Evolutionary conservation across 35 echinoderm and acorn worm species (phyloP).

Genomic region (Heliocidaris tuberculata): DNA sequence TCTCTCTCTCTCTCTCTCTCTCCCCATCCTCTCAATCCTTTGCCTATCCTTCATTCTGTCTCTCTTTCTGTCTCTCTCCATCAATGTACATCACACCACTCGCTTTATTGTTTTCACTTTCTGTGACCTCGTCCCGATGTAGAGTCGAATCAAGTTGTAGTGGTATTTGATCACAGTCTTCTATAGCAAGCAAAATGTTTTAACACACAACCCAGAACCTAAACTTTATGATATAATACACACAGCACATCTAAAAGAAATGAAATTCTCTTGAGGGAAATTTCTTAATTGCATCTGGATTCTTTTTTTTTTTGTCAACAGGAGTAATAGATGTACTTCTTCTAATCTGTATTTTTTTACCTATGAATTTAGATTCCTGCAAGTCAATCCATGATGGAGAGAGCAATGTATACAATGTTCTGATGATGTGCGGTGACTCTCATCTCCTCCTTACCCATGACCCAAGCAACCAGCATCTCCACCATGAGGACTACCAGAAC

Average conservation of each 20-base stretch:
- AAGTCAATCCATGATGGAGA: background rate
- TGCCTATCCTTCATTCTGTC: background rate
- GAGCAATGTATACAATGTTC: conserved; percentile 36
- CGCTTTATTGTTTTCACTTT: background rate
- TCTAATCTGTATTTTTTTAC: background rate
- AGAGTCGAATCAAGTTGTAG: too few species aligned
- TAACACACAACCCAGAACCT: too few species aligned
- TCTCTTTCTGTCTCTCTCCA: background rate
- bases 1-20: too few species aligned
- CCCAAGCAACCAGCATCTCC: conserved; percentile 20
- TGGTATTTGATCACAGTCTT: too few species aligned
- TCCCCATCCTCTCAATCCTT: too few species aligned
- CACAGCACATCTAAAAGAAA: too few species aligned
- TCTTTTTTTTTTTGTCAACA: background rate
- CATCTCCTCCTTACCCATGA: conserved; percentile 55
- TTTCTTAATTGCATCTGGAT: too few species aligned
- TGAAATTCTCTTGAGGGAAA: too few species aligned
- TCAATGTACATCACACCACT: background rate
- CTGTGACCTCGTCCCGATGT: background rate
- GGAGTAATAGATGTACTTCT: background rate
- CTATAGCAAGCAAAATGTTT: too few species aligned
- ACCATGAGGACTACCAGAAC: conserved; percentile 58
- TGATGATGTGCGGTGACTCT: conserved; percentile 58
- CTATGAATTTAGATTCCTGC: background rate
- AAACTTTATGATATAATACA: too few species aligned